Base-by-base conservation (phyloP, 64 coral and sea anemone species). In the Montipora foliosa region DNA sequence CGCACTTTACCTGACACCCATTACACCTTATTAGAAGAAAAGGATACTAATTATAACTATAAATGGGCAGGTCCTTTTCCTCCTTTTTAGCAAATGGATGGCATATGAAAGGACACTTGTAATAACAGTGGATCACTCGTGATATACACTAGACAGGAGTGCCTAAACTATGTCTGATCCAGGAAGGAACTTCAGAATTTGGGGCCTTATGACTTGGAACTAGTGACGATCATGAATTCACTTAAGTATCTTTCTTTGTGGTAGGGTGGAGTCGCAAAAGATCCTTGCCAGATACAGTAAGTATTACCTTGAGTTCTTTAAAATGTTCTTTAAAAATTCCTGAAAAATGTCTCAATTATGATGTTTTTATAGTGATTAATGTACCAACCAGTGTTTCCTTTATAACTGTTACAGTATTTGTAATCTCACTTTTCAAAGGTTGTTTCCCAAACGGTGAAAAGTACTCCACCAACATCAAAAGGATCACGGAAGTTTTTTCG, bases 401-500 rank as follows among this genome's bases (percentile, higher is more conserved):
- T 16, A 64, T 15, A 16, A 64, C 53, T 37, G 1, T 37, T 55
- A 11, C 61, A 4, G 8, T 13, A 10, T 20, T 68, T 78, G 11
- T 74, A 1, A 77, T 75, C 37, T 78, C 71, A 77, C 3, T 16
- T 48, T 7, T 92, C 8, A 46, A 66, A 98, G 96, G 93, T 95
- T 45, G 60, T 95, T 79, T 79, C 94, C 20, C 87, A 88, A 60
- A 98, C 88, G 70, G 71, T 98, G 11, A 64, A 80, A 20, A 88
- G 73, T 45, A 98, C 96, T 51, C 96, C 96, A 12, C 14, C 70
- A 79, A 77, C 95, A 67, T 89, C 92, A 79, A 95, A 95, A 81
- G 96, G 96, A 20, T 92, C 92, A 15, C 95, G 51, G 44, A 95
- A 95, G 17, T 95, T 98, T 80, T 98, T 98, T 75, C 80, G 96